Percentiles rank a stretch among this genome's conserved stretches.
Conservation (phyloP, 2,888 invertebrate genomes). For the Troglohyphantes excavatus region DNA sequence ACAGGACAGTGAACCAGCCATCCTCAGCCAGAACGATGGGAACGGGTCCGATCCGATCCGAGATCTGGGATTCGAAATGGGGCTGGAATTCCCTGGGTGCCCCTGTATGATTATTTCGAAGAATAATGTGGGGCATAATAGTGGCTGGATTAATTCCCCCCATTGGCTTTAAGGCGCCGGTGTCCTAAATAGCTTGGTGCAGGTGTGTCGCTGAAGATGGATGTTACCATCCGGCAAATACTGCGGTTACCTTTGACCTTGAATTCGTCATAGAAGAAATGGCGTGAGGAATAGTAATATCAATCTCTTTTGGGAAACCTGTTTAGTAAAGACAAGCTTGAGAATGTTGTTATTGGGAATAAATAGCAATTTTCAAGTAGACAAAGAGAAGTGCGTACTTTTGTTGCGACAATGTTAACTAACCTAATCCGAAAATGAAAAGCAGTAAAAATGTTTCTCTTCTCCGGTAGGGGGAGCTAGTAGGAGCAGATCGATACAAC, state of each 20-base stretch:
- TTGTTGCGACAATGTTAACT: too few species aligned
- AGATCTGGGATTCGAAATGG: neutral
- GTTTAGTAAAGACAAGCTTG: neutral
- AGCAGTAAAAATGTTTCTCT: too few species aligned
- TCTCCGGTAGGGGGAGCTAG: too few species aligned
- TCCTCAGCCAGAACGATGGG: neutral
- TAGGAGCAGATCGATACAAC: too few species aligned
- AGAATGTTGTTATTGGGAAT: too few species aligned
- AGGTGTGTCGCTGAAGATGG: neutral
- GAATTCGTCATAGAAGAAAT: neutral
- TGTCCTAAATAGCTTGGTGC: neutral
- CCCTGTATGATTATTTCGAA: neutral
- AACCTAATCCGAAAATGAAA: too few species aligned
- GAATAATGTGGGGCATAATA: too few species aligned
- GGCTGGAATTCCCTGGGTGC: neutral
- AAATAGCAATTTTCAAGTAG: too few species aligned
- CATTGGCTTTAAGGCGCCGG: neutral
- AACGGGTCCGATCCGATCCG: conserved; percentile 10
- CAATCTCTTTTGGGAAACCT: neutral
- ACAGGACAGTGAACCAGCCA: conserved; percentile 41
- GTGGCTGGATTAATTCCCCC: neutral
- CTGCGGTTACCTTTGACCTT: neutral
- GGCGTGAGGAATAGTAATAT: neutral
- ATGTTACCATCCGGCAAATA: neutral
- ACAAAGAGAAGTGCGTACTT: too few species aligned